Base-by-base conservation (phyloP, 2,888 invertebrate species). In the Anthrax anthrax region DNA sequence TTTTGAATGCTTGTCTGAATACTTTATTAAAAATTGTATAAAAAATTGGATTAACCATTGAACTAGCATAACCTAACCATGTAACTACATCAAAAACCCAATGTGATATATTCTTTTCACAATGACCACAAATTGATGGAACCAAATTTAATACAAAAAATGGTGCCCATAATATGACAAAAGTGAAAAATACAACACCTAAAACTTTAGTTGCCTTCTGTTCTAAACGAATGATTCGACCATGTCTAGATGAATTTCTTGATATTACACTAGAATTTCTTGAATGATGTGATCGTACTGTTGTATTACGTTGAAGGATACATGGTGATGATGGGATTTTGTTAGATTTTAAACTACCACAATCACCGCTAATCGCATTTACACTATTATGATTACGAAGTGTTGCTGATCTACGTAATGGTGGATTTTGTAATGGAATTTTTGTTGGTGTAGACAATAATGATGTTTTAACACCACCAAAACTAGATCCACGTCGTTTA, bases 171-270 rank as follows among this genome's bases (percentile, higher is more conserved):
- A 92, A 76, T 40, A 92, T 81, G 27, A 92, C 91, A 63, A 94
- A 94, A 0, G 90, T 90, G 67, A 90, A 90, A 70, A 94, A 94
- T 2, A 94, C 91, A 1, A 94, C 87, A 4, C 92, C 92, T 18
- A 94, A 70, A 5, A 94, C 95, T 70, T 95, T 92, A 13, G 95
- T 94, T 1, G 96, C 96, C 65, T 95, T 95, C 63, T 95, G 94
- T 64, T 96, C 94, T 44, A 91, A 75, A 5, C 87, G 76, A 45
- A 94, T 78, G 58, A 84, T 88, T 48, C 87, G 73, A 0, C 88
- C 88, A 59, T 88, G 87, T 0, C 87, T 75, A 1, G 84, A 84
- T 1, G 84, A 85, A 58, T 84, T 85, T 46, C 85, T 72, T 8
- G 85, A 86, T 43, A 86, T 80, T 0, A 87, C 82, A 63, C 84